These are phyloP conservation scores for Cricetomys ansorgei DNA, from an alignment of 2,113 vertebrate species.

Conservation along the genomic window DNA sequence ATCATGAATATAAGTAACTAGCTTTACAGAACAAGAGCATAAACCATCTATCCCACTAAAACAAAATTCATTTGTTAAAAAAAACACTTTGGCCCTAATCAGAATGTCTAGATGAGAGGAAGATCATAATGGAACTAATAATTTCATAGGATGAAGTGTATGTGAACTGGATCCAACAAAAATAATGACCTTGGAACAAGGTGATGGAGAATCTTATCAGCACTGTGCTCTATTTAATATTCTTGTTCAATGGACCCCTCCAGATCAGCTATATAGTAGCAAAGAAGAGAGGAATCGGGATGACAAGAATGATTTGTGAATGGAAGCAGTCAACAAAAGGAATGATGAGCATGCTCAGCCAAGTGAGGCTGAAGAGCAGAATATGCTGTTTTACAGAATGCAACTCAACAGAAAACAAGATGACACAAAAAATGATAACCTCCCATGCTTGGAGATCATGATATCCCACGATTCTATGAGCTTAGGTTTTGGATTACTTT, in stretches of 20 bases:
- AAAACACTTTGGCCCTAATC: background rate
- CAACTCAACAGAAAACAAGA: background rate
- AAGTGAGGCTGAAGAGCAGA: background rate
- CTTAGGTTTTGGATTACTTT: background rate
- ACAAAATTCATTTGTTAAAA: background rate
- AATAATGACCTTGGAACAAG: constrained; percentile 38
- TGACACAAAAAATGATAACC: background rate
- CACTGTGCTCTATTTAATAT: constrained; percentile 41
- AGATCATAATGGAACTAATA: background rate
- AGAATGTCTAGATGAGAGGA: background rate
- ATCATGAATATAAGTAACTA: background rate
- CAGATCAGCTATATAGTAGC: constrained; percentile 20
- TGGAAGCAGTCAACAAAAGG: constrained; percentile 38
- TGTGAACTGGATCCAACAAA: background rate
- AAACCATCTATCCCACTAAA: background rate
- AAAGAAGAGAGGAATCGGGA: constrained; percentile 26
- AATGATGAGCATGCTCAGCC: background rate
- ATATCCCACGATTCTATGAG: background rate
- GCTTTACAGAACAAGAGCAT: background rate
- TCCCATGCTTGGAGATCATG: background rate
- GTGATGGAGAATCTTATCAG: constrained; percentile 30
- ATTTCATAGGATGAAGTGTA: background rate
- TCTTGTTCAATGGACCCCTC: constrained; percentile 50
- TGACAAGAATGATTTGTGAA: constrained; percentile 62
- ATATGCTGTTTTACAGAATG: background rate